Evolutionary conservation across 2,113 vertebrate genomes (phyloP).

Genomic region (Bujurquina vittata): DNA sequence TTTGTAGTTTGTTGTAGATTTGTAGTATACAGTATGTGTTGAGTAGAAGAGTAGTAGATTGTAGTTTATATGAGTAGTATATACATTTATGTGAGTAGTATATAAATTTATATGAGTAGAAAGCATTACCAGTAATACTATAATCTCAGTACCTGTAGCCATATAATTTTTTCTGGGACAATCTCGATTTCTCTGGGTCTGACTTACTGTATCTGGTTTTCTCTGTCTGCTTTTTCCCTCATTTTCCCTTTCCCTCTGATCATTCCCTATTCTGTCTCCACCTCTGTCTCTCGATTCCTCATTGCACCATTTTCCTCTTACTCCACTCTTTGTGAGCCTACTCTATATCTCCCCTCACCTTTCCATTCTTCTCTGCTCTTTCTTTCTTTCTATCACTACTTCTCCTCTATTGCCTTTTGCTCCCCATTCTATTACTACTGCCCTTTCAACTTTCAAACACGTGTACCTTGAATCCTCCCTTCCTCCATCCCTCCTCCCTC

Average conservation of each 20-base stretch:
- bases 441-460: background rate
- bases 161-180: background rate
- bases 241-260: background rate
- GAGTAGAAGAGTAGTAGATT: slow-evolving; percentile 31
- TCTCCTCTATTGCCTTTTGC: background rate
- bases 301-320: background rate
- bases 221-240: slow-evolving; percentile 53
- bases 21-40: slow-evolving; percentile 31
- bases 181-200: slow-evolving; percentile 45
- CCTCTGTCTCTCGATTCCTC: background rate
- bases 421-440: background rate
- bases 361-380: background rate
- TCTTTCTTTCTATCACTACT: background rate
- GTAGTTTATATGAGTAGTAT: background rate
- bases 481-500: background rate
- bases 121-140: background rate
- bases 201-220: slow-evolving; percentile 40
- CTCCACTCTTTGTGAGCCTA: background rate
- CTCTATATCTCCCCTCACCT: background rate
- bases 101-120: background rate
- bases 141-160: background rate
- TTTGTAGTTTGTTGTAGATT: slow-evolving; percentile 25
- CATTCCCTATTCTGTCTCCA: background rate
- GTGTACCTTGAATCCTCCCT: background rate
- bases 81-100: background rate